These are phyloP conservation scores for Eciton burchellii DNA, from an alignment of 1,140 invertebrate species.

Conservation along the genomic window DNA sequence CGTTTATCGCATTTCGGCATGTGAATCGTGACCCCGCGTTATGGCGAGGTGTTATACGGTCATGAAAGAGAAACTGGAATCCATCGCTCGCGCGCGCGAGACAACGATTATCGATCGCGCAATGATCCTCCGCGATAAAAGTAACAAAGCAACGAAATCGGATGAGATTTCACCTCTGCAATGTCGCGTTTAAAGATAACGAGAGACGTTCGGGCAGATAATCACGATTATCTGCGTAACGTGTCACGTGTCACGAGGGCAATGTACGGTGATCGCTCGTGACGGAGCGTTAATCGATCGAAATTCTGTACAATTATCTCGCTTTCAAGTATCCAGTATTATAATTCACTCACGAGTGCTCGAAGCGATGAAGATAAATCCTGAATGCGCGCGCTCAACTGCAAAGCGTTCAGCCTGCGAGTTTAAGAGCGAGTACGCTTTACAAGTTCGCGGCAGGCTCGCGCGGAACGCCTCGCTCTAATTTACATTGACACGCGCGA, in stretches of 20 bases:
- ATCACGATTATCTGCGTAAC: not conserved
- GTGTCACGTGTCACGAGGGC: not conserved
- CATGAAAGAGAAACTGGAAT: slow-evolving; percentile 43
- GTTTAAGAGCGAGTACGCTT: not conserved
- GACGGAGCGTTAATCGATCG: not conserved
- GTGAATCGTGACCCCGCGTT: slow-evolving; percentile 15
- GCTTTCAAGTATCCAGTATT: too few relatives aligned
- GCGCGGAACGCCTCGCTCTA: not conserved
- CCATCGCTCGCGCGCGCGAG: slow-evolving; percentile 19
- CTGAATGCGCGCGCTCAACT: not conserved
- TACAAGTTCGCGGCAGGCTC: not conserved
- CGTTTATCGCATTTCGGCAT: slow-evolving; percentile 27
- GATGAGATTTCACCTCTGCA: not conserved
- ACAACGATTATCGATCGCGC: slow-evolving; percentile 37
- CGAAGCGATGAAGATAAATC: not conserved
- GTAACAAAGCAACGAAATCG: slow-evolving; percentile 14
- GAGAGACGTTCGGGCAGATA: not conserved
- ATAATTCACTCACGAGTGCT: not conserved
- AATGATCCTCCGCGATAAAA: slow-evolving; percentile 12
- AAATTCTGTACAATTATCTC: too few relatives aligned
- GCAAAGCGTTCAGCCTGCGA: not conserved
- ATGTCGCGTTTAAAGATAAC: slow-evolving; percentile 1
- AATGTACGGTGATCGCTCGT: not conserved
- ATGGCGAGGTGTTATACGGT: slow-evolving; percentile 45
- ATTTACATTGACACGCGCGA: not conserved